phyloP scores from a whole-genome alignment of 1,140 invertebrate species.

The Trichonephila clavipes region DNA sequence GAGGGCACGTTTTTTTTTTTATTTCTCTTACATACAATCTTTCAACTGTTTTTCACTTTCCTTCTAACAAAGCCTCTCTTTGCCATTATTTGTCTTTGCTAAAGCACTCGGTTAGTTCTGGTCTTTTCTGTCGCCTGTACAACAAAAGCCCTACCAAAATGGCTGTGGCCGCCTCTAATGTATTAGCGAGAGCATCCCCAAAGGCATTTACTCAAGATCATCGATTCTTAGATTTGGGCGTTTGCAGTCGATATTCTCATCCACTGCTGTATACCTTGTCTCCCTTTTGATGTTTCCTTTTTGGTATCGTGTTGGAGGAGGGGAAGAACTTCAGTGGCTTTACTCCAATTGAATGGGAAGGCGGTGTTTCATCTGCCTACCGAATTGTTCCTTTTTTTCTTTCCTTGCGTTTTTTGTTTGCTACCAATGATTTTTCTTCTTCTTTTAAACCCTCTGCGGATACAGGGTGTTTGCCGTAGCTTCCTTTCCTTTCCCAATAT shows the following conservation, averaged over 20 bases:
- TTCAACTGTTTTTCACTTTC: neutral
- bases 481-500: slow-evolving; percentile 9
- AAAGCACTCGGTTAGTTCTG: neutral
- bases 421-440: slow-evolving; percentile 8
- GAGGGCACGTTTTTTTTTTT: neutral
- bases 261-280: slow-evolving; percentile 7
- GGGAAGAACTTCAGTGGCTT: slow-evolving; percentile 12
- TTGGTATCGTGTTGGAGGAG: slow-evolving; percentile 18
- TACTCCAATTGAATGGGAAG: slow-evolving; percentile 47
- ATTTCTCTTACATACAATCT: neutral
- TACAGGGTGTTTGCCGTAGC: slow-evolving; percentile 18
- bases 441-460: neutral
- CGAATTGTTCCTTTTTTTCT: slow-evolving; percentile 18
- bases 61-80: neutral
- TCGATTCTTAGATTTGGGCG: slow-evolving; percentile 51
- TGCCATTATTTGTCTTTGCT: neutral
- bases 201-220: slow-evolving; percentile 57
- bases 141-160: neutral
- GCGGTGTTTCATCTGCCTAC: slow-evolving; percentile 24
- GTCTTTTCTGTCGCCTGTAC: neutral
- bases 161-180: slow-evolving; percentile 20
- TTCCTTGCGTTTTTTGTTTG: neutral
- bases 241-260: slow-evolving; percentile 57
- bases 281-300: slow-evolving; percentile 64
- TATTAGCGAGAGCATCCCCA: slow-evolving; percentile 41